Evolutionary conservation across 1,140 invertebrate genomes (phyloP).

Genomic region (Subanguina moxae): DNA sequence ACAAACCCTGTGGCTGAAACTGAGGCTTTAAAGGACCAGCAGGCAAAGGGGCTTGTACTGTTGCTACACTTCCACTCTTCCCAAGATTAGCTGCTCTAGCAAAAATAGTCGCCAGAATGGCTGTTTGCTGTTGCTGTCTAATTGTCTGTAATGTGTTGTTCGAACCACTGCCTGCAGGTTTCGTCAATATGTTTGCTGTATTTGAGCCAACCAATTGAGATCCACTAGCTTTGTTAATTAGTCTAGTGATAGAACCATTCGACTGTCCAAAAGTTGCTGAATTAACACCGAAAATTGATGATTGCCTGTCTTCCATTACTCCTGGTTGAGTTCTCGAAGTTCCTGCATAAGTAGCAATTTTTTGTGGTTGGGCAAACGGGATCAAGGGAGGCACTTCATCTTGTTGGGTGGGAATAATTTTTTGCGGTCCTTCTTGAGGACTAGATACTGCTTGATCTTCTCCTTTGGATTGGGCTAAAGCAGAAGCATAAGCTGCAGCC

Average conservation of each 20-base stretch:
- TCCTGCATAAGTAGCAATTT: neutral
- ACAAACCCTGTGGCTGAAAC: no score
- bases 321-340: conserved; percentile 4
- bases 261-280: neutral
- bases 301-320: neutral
- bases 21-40: neutral
- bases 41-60: neutral
- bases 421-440: no score
- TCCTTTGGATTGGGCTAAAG: no score
- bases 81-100: neutral
- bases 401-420: no score
- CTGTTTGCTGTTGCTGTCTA: neutral
- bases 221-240: no score
- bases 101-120: neutral
- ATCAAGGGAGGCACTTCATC: neutral
- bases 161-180: no score
- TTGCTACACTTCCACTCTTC: neutral
- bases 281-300: neutral
- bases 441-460: no score
- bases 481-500: no score
- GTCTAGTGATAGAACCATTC: no score
- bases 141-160: neutral
- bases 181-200: no score
- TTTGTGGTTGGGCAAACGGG: neutral
- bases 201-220: no score